These are phyloP conservation scores for Turritopsis dohrnii DNA, from an alignment of 30 jellyfish, hydroid and myxozoan species.

Conservation along the genomic window DNA sequence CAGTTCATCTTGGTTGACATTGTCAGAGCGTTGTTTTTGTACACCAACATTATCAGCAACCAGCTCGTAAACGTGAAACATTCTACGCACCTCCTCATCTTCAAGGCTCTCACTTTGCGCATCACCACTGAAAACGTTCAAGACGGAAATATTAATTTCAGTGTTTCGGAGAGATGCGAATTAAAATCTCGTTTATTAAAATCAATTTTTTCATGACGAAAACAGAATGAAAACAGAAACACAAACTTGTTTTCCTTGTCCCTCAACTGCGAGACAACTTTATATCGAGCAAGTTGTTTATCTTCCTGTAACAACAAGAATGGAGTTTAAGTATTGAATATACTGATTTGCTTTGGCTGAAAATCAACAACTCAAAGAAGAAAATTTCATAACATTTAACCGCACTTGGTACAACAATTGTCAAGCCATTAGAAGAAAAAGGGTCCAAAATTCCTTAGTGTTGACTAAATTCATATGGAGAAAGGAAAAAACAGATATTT, in stretches of 20 bases:
- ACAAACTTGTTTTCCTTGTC: neutral
- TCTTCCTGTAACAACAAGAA: constrained; percentile 4
- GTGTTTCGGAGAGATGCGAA: no score
- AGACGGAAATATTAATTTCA: no score
- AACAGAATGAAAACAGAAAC: no score
- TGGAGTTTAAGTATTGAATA: no score
- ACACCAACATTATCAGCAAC: neutral
- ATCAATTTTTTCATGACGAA: neutral
- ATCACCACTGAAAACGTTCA: neutral
- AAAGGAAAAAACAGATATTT: no score
- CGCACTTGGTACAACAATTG: no score
- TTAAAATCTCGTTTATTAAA: neutral
- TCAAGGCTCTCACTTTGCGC: neutral
- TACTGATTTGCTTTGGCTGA: no score
- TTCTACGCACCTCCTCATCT: constrained; percentile 8
- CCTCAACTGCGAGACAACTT: neutral
- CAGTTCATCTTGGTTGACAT: constrained; percentile 14
- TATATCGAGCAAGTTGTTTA: constrained; percentile 8
- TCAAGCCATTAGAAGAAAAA: no score
- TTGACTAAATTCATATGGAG: no score
- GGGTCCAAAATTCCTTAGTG: no score
- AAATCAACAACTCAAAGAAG: no score
- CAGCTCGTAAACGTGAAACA: neutral
- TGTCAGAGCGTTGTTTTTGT: neutral
- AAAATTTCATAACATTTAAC: no score